These are phyloP conservation scores for Pseudococcus longispinus DNA, from an alignment of 2,888 invertebrate species.

Conservation along the genomic window DNA sequence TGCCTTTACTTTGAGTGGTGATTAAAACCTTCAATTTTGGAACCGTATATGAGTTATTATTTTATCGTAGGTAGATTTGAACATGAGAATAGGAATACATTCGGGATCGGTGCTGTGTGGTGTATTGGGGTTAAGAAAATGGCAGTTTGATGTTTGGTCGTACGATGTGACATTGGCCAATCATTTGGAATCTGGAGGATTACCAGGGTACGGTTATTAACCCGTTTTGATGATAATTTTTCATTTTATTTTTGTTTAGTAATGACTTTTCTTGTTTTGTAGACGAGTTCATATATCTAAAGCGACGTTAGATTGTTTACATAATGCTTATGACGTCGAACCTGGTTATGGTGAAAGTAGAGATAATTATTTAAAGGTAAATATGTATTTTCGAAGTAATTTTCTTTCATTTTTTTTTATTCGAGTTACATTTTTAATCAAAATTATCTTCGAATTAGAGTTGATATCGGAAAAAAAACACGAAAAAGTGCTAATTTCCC, in stretches of 20 bases:
- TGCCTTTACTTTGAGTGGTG: not conserved
- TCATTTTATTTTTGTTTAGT: too few species aligned
- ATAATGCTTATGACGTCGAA: conserved; percentile 91
- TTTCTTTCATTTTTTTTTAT: not conserved
- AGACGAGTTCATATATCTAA: conserved; percentile 96
- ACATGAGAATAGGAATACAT: conserved; percentile 98
- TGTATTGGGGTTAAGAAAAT: conserved; percentile 88
- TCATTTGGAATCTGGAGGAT: conserved; percentile 95
- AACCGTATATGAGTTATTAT: conserved; percentile 51
- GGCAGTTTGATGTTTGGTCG: conserved; percentile 94
- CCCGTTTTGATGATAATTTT: not conserved
- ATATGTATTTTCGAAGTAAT: not conserved
- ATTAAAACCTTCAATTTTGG: not conserved
- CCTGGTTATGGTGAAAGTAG: conserved; percentile 86
- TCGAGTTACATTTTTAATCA: too few species aligned
- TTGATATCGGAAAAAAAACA: not conserved
- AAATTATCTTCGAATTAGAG: not conserved
- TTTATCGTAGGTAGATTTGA: conserved; percentile 79
- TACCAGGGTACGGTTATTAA: conserved; percentile 79
- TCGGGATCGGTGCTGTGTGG: conserved; percentile 95
- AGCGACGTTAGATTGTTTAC: conserved; percentile 83
- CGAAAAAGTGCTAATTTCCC: not conserved
- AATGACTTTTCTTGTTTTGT: conserved; percentile 58
- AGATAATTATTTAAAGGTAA: conserved; percentile 77
- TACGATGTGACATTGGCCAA: conserved; percentile 96